These are phyloP conservation scores for Acanthis flammea DNA, from an alignment of 2,797 vertebrate genomes.

Conservation along the genomic window DNA sequence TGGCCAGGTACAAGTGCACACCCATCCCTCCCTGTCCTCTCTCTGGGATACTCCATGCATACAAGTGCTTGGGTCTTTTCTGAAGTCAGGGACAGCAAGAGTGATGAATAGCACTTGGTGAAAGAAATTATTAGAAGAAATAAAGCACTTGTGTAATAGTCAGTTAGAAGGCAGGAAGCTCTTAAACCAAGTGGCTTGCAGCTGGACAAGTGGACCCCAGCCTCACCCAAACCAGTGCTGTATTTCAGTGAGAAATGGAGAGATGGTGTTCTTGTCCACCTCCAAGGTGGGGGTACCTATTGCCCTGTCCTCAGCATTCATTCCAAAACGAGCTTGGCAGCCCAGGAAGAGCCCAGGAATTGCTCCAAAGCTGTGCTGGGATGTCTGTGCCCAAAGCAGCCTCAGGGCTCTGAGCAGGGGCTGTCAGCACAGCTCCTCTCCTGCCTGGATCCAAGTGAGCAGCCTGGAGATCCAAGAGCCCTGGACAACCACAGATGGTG, in stretches of 20 bases:
- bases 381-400: background rate
- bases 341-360: background rate
- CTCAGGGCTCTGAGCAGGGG: background rate
- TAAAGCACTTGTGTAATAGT: background rate
- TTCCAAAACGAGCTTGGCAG: background rate
- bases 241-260: background rate
- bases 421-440: background rate
- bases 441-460: background rate
- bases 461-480: background rate
- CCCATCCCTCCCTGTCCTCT: background rate
- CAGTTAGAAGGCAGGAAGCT: background rate
- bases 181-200: background rate
- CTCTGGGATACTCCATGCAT: background rate
- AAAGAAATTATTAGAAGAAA: background rate
- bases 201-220: background rate
- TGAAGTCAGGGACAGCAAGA: background rate
- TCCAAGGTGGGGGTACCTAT: background rate
- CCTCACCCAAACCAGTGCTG: background rate
- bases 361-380: background rate
- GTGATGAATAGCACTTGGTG: background rate
- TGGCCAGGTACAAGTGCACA: background rate
- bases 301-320: background rate
- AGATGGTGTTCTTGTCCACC: background rate
- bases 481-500: background rate
- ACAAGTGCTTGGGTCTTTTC: background rate